phyloP scores from a whole-genome alignment of 2,888 invertebrate genomes.

The Drosophila algonquin region DNA sequence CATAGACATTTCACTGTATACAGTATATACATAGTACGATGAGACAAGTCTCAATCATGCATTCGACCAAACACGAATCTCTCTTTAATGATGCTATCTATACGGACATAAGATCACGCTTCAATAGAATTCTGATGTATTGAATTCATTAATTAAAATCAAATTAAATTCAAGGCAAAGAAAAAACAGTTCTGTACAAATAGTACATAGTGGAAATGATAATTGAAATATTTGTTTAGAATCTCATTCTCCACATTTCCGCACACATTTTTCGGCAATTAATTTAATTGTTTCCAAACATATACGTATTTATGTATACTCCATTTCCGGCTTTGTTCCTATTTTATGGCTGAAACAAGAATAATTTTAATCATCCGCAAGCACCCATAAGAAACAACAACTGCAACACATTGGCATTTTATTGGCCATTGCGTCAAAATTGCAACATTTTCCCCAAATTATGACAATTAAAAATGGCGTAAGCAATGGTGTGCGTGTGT shows the following conservation, averaged over 20 bases:
- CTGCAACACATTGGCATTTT: slow-evolving; percentile 52
- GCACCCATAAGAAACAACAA: slow-evolving; percentile 47
- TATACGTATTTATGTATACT: not conserved
- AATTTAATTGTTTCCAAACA: slow-evolving; percentile 10
- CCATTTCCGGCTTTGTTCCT: slow-evolving; percentile 11
- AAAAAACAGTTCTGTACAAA: too few relatives aligned
- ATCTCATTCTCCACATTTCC: not conserved
- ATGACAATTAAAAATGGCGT: slow-evolving; percentile 65
- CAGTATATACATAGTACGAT: not conserved
- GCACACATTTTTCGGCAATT: not conserved
- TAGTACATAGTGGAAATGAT: not conserved
- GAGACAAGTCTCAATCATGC: slow-evolving; percentile 13
- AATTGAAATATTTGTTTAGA: too few relatives aligned
- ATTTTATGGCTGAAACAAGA: slow-evolving; percentile 45
- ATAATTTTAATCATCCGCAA: slow-evolving; percentile 49
- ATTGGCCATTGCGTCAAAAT: slow-evolving; percentile 52
- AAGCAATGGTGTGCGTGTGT: slow-evolving; percentile 4
- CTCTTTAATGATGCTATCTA: slow-evolving; percentile 16
- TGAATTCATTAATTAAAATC: slow-evolving; percentile 24
- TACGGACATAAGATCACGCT: slow-evolving; percentile 28
- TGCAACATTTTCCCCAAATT: slow-evolving; percentile 52
- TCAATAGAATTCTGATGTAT: slow-evolving; percentile 29
- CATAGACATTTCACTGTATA: not conserved
- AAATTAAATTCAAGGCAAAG: slow-evolving; percentile 9
- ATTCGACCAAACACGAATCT: slow-evolving; percentile 12